A percentile compares a stretch with the other conserved stretches of the same genome.
These are phyloP conservation scores for Papilio machaon DNA, from an alignment of 1,140 invertebrate genomes.

Conservation along the genomic window DNA sequence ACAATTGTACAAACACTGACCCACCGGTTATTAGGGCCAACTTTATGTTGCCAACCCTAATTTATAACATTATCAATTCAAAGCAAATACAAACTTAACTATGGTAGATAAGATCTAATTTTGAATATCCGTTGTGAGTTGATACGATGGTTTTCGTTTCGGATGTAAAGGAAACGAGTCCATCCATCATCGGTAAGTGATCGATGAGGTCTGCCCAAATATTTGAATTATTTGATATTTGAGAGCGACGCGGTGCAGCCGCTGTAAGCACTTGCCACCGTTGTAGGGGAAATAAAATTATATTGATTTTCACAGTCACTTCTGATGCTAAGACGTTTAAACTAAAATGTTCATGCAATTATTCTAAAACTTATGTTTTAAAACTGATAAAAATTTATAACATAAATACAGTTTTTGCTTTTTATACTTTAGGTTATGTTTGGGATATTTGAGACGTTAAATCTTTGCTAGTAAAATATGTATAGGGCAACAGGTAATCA, in stretches of 20 bases:
- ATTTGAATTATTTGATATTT: slow-evolving; percentile 79
- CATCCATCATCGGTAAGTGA: slow-evolving; percentile 78
- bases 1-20: slow-evolving; percentile 75
- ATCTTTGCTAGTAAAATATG: no score
- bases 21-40: slow-evolving; percentile 67
- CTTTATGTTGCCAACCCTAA: slow-evolving; percentile 48
- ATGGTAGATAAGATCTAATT: background rate
- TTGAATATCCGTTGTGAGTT: background rate
- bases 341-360: background rate
- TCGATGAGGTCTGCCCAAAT: slow-evolving; percentile 76
- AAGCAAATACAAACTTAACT: slow-evolving; percentile 40
- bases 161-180: slow-evolving; percentile 56
- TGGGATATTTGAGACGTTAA: no score
- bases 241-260: slow-evolving; percentile 50
- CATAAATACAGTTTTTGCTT: no score
- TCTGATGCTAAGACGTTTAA: slow-evolving; percentile 17
- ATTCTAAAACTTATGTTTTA: background rate
- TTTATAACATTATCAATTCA: slow-evolving; percentile 34
- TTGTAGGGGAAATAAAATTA: slow-evolving; percentile 50
- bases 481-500: no score
- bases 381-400: background rate
- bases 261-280: slow-evolving; percentile 68
- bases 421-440: no score
- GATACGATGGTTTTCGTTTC: background rate
- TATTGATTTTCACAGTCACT: slow-evolving; percentile 47